Conservation (phyloP, 2,888 invertebrate genomes). For the Bruchidius siliquastri region DNA sequence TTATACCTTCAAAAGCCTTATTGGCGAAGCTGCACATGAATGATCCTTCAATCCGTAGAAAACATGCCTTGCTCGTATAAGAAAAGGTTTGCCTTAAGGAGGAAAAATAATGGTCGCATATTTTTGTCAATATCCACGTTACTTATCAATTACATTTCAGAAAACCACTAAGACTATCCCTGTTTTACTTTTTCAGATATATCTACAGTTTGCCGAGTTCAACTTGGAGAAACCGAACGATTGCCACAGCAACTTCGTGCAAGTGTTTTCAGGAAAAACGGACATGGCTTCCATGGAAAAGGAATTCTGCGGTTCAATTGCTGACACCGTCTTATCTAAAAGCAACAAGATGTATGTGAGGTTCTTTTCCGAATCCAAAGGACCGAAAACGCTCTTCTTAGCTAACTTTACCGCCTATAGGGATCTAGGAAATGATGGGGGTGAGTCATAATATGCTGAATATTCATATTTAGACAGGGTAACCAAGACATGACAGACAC, state of each 20-base stretch:
- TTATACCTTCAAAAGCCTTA: too few species aligned
- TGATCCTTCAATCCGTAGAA: too few species aligned
- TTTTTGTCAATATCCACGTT: too few species aligned
- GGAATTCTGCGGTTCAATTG: conserved; percentile 82
- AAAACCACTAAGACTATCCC: not conserved
- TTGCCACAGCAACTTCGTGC: conserved; percentile 71
- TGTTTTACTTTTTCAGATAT: conserved; percentile 55
- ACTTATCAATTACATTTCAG: too few species aligned
- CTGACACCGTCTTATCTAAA: conserved; percentile 67
- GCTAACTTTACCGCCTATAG: conserved; percentile 74
- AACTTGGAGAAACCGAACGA: conserved; percentile 68
- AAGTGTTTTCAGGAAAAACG: conserved; percentile 63
- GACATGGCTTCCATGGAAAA: conserved; percentile 58
- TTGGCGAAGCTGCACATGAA: too few species aligned
- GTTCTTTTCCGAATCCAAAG: conserved; percentile 62
- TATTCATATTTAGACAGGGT: too few species aligned
- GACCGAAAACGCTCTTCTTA: conserved; percentile 57
- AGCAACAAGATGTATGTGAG: conserved; percentile 70
- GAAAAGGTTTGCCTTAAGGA: too few species aligned
- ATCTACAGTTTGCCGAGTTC: conserved; percentile 62
- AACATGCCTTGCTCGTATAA: too few species aligned
- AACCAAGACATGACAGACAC: too few species aligned
- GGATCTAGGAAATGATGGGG: conserved; percentile 46
- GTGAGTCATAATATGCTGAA: conserved; percentile 30
- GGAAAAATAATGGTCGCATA: too few species aligned